Percentiles rank a stretch among this genome's conserved stretches.
These are phyloP conservation scores for Eriocheir sinensis DNA, from an alignment of 1,140 invertebrate genomes.

Conservation along the genomic window DNA sequence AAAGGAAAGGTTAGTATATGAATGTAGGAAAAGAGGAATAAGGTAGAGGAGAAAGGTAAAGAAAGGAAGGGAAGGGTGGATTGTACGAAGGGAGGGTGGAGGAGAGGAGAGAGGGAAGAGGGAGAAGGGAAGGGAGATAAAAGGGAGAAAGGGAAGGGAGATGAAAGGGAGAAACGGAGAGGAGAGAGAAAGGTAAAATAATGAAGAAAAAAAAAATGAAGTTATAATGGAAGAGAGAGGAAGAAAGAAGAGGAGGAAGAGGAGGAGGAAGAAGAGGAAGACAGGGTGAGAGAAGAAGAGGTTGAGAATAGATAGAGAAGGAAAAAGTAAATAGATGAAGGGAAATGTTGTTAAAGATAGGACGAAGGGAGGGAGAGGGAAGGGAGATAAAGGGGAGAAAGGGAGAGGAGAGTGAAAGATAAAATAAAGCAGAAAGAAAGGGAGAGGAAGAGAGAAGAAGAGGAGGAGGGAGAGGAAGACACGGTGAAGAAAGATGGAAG, in stretches of 20 bases:
- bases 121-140: too few relatives aligned
- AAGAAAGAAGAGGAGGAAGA: neutral
- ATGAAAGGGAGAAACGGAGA: too few relatives aligned
- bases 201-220: neutral
- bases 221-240: neutral
- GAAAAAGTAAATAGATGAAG: neutral
- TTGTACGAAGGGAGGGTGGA: neutral
- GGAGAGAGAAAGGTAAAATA: neutral
- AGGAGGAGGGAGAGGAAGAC: too few relatives aligned
- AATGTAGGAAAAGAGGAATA: neutral
- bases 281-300: neutral
- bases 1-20: neutral
- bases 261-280: neutral
- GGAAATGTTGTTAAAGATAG: neutral
- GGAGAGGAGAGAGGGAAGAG: neutral
- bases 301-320: neutral
- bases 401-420: too few relatives aligned
- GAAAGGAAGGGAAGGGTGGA: neutral
- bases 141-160: neutral
- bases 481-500: too few relatives aligned
- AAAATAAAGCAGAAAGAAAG: too few relatives aligned
- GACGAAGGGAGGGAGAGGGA: too few relatives aligned
- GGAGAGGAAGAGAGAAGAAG: too few relatives aligned
- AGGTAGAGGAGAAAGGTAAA: neutral
- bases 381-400: too few relatives aligned